Conservation (phyloP, 2,888 invertebrate genomes). For the Eledona agricola region DNA sequence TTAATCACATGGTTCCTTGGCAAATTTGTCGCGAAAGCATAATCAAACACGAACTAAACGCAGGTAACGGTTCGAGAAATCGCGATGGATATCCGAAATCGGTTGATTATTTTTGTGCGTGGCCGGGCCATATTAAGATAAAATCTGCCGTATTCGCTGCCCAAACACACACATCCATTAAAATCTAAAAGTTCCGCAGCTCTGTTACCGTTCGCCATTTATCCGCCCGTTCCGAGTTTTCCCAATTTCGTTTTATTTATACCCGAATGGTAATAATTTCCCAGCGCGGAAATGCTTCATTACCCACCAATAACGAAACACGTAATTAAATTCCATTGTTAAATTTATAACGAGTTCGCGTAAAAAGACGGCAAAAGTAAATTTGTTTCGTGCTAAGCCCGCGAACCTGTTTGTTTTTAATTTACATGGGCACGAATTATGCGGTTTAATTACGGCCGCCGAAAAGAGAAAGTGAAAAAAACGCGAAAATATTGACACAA, state of each 20-base stretch:
- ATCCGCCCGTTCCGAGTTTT: neutral
- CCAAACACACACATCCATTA: constrained; percentile 7
- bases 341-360: constrained; percentile 42
- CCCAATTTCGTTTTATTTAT: neutral
- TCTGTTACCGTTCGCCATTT: constrained; percentile 5
- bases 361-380: constrained; percentile 44
- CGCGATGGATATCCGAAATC: constrained; percentile 12
- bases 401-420: constrained; percentile 48
- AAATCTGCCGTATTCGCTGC: constrained; percentile 8
- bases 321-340: constrained; percentile 50
- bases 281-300: constrained; percentile 20
- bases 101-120: constrained; percentile 35
- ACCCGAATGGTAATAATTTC: constrained; percentile 14
- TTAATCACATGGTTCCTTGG: too few relatives aligned
- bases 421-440: constrained; percentile 45
- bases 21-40: too few relatives aligned
- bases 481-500: constrained; percentile 23
- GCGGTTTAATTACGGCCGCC: constrained; percentile 27
- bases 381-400: constrained; percentile 42
- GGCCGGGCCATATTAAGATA: constrained; percentile 17
- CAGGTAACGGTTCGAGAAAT: constrained; percentile 15
- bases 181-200: constrained; percentile 8
- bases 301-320: constrained; percentile 36
- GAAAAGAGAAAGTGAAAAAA: constrained; percentile 20
- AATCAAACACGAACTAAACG: constrained; percentile 9